phyloP scores from a whole-genome alignment of 2,113 vertebrate genomes.

The Elephantulus edwardii region DNA sequence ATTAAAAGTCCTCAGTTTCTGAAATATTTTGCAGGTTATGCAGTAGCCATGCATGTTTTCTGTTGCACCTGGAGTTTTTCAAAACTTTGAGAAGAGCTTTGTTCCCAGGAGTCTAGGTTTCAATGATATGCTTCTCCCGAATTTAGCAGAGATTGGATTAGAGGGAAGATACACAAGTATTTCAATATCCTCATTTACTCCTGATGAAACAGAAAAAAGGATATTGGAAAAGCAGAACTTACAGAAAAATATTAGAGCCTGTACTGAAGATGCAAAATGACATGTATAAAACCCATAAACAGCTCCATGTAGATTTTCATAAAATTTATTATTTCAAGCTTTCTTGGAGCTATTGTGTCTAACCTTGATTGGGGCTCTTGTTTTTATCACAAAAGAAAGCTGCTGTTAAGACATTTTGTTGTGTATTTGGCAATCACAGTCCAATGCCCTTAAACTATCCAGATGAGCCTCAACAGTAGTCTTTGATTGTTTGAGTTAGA shows the following conservation, averaged over 20 bases:
- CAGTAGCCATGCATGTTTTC: background rate
- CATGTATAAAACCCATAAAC: accelerated
- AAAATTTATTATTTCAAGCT: background rate
- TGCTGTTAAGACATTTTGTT: accelerated
- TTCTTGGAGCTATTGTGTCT: background rate
- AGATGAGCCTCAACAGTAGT: background rate
- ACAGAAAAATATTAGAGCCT: background rate
- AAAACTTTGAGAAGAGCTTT: background rate
- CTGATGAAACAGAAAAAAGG: too few relatives aligned
- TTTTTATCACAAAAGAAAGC: background rate
- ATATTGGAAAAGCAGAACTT: accelerated
- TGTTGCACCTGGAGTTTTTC: too few relatives aligned
- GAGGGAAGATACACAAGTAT: accelerated
- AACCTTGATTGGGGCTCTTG: background rate
- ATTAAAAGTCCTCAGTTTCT: background rate
- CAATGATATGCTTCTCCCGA: accelerated
- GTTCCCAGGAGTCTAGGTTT: accelerated
- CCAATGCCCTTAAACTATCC: background rate
- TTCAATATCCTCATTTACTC: accelerated
- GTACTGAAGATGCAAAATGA: background rate
- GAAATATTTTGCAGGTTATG: background rate
- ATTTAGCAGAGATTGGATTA: accelerated
- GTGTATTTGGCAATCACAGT: too few relatives aligned
- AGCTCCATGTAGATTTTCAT: background rate
- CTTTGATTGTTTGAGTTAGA: background rate